These are phyloP conservation scores for Rhinophrynus dorsalis DNA, from an alignment of 2,797 vertebrate genomes.

Conservation along the genomic window DNA sequence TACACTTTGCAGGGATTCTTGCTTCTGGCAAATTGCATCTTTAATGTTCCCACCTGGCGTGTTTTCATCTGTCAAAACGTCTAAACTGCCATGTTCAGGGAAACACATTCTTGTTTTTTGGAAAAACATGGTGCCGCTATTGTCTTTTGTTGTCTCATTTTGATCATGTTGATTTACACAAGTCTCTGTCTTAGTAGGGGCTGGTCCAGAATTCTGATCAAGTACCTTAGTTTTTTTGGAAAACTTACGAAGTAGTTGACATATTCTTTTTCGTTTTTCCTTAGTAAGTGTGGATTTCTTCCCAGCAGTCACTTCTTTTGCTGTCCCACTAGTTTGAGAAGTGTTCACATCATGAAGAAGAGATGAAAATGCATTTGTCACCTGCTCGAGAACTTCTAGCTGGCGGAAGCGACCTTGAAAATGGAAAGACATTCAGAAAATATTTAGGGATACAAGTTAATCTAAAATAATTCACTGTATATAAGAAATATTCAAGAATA, in stretches of 20 bases:
- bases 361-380: constrained; percentile 73
- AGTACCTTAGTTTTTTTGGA: constrained; percentile 62
- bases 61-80: constrained; percentile 55
- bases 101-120: constrained; percentile 38
- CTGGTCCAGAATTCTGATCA: neutral
- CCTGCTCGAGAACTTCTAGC: constrained; percentile 74
- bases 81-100: constrained; percentile 26
- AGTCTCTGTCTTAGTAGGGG: neutral
- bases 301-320: neutral
- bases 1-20: neutral
- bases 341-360: constrained; percentile 60
- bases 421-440: too few species aligned
- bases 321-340: constrained; percentile 17
- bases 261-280: constrained; percentile 60
- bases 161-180: neutral
- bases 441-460: too few species aligned
- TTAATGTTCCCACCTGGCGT: constrained; percentile 28
- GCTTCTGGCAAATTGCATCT: neutral
- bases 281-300: constrained; percentile 34
- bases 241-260: constrained; percentile 66
- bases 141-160: constrained; percentile 17
- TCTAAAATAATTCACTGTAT: too few species aligned
- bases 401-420: constrained; percentile 75
- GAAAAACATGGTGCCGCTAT: neutral
- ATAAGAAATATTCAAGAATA: too few species aligned